Evolutionary conservation across 2,888 invertebrate species (phyloP).

Genomic region (Achlya flavicornis): DNA sequence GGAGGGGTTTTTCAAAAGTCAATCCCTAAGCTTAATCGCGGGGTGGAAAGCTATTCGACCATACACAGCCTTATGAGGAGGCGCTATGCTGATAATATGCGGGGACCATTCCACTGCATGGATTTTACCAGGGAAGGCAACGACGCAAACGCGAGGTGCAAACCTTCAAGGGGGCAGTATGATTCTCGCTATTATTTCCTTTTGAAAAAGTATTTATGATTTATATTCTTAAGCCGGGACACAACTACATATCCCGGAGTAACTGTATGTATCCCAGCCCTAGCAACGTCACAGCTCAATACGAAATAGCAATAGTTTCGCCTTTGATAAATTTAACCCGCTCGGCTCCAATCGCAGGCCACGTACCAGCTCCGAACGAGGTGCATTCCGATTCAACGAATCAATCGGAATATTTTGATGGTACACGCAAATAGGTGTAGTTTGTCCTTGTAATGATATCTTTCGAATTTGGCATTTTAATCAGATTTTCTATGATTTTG

Average conservation of each 20-base stretch:
- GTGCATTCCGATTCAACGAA: conserved; percentile 6
- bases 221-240: neutral
- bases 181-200: no score
- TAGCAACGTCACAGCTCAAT: neutral
- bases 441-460: neutral
- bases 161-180: no score
- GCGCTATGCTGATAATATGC: no score
- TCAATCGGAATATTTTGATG: conserved; percentile 2
- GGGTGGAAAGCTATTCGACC: no score
- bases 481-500: no score
- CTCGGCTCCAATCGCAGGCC: neutral
- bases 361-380: neutral
- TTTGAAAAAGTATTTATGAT: no score
- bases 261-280: neutral
- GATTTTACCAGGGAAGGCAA: no score
- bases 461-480: neutral
- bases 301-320: conserved; percentile 5
- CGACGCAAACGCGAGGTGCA: no score
- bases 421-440: neutral
- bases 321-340: neutral
- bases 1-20: no score
- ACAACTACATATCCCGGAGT: neutral
- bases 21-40: no score
- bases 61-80: no score
- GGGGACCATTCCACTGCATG: no score